A percentile compares a stretch with the other conserved stretches of the same genome.
Evolutionary conservation across 2,888 invertebrate genomes (phyloP).

Genomic region (Drosophila meridionalis): DNA sequence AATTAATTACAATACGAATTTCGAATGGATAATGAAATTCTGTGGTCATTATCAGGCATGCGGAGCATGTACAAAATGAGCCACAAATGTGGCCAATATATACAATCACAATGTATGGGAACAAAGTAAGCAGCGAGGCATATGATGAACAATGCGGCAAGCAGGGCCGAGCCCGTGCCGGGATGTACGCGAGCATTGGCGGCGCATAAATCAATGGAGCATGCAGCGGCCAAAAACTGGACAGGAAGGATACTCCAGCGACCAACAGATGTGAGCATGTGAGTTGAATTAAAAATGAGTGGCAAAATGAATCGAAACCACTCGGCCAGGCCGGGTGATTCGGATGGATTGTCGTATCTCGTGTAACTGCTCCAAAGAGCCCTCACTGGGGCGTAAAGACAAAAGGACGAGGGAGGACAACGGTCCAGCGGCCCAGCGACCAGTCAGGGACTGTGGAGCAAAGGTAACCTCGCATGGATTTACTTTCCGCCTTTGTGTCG

Average conservation of each 20-base stretch:
- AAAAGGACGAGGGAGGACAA: constrained; percentile 45
- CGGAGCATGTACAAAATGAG: constrained; percentile 70
- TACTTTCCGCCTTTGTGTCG: constrained; percentile 68
- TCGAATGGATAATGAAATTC: constrained; percentile 77
- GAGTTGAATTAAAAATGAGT: constrained; percentile 79
- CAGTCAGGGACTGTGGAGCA: constrained; percentile 31
- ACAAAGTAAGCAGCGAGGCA: constrained; percentile 73
- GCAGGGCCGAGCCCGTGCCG: constrained; percentile 16
- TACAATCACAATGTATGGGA: constrained; percentile 59
- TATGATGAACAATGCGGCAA: constrained; percentile 64
- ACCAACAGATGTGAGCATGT: constrained; percentile 75
- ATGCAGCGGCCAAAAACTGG: constrained; percentile 54
- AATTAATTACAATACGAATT: constrained; percentile 79
- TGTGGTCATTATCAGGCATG: constrained; percentile 78
- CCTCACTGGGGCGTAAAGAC: constrained; percentile 75
- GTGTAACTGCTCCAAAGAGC: constrained; percentile 31
- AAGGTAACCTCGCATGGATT: constrained; percentile 74
- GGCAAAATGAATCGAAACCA: constrained; percentile 47
- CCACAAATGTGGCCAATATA: constrained; percentile 78
- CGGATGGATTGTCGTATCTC: constrained; percentile 1
- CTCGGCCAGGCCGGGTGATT: constrained; percentile 24
- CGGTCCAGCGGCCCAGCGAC: constrained; percentile 58
- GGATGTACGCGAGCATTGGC: constrained; percentile 44
- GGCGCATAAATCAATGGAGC: constrained; percentile 75
- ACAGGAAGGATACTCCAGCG: constrained; percentile 58